These are phyloP conservation scores for Microcebus griseorufus DNA, from an alignment of 2,113 vertebrate genomes.

Conservation along the genomic window DNA sequence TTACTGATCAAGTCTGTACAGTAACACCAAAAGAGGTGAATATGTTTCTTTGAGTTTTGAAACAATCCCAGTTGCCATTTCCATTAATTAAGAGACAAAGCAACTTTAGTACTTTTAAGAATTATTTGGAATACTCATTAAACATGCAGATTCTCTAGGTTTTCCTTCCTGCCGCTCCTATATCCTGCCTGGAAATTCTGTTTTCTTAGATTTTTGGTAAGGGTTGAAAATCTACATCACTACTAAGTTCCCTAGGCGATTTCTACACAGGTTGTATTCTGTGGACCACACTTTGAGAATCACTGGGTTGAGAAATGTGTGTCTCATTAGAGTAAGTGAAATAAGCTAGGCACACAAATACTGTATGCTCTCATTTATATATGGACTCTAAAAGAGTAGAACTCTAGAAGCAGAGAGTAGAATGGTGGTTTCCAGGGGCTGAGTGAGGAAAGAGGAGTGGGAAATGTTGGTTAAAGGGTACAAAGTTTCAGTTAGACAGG, in stretches of 20 bases:
- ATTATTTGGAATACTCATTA: background rate
- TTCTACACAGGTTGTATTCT: background rate
- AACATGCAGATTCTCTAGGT: background rate
- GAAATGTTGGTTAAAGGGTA: background rate
- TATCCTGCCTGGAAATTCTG: background rate
- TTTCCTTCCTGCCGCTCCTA: background rate
- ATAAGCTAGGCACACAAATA: background rate
- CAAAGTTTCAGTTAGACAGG: background rate
- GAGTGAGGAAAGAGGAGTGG: no score
- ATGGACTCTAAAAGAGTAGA: background rate
- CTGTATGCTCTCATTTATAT: background rate
- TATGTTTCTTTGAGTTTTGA: slow-evolving; percentile 32
- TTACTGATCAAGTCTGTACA: background rate
- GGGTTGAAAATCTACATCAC: background rate
- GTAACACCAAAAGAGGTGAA: slow-evolving; percentile 4
- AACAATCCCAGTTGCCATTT: background rate
- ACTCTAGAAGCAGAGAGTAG: background rate
- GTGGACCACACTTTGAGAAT: background rate
- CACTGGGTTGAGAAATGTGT: background rate
- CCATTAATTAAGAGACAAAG: slow-evolving; percentile 7
- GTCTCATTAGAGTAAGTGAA: background rate
- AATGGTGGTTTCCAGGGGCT: background rate
- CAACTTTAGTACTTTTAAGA: background rate
- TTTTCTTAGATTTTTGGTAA: slow-evolving; percentile 3
- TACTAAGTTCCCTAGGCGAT: background rate